Evolutionary conservation across 1,140 invertebrate genomes (phyloP), one percentile per base, ranked within the genome.

Genomic region (Phymastichus coffea): DNA sequence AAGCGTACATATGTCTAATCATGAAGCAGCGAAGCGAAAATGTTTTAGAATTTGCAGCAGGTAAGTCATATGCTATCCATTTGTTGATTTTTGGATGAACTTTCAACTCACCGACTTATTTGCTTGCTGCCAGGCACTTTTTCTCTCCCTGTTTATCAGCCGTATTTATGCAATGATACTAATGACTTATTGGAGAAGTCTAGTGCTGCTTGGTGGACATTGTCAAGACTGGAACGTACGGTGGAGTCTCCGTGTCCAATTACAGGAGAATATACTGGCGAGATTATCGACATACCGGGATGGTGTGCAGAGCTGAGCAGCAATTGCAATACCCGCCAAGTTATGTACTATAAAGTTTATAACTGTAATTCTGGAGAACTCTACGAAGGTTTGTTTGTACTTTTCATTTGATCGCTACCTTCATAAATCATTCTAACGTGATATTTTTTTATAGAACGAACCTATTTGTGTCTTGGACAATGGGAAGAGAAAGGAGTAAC

Each of bases 291-390:
- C 67, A 73, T 83, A n/a, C 77, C 78, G 14, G 83, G 84, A 52
- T 78, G 88, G 63, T 90, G 88, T 72, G 86, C 87, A n/a, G 87
- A 87, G 73, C 76, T 90, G 26, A 85, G 84, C 60, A 89, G 87
- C 28, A 87, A 89, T 69, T 89, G 88, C 71, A 81, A 83, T 62
- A 84, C 85, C 28, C 83, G 84, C 14, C 87, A 89, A 69, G 79
- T 86, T 26, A 90, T 90, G 88, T 88, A 87, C 63, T 89, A 87
- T 68, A 86, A 85, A 66, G 87, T 89, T 12, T 84, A 80, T 23
- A 84, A 86, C 51, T 90, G 88, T 64, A 72, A 81, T 67, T 76
- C 78, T 53, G 66, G 81, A 25, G 84, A 87, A 72, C 73, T 89
- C 19, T 88, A 83, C 65, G 87, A 88, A 83, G 85, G 86, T 87